phyloP scores from a whole-genome alignment of 2,113 vertebrate genomes.

The Micronycteris hirsuta region DNA sequence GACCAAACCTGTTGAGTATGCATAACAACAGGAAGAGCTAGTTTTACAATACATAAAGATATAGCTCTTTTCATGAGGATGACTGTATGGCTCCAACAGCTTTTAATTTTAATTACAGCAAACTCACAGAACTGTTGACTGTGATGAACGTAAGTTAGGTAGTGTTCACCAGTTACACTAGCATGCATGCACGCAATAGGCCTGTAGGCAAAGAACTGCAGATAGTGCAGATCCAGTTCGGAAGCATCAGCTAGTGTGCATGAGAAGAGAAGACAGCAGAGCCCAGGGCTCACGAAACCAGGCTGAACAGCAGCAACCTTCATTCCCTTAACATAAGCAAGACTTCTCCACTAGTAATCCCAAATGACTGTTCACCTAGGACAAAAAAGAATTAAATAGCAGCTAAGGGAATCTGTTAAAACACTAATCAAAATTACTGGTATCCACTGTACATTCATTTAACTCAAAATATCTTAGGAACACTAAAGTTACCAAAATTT shows the following conservation, averaged over 20 bases:
- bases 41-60: background rate
- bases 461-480: conserved; percentile 34
- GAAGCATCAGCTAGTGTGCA: background rate
- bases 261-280: background rate
- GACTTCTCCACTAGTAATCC: background rate
- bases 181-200: background rate
- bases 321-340: background rate
- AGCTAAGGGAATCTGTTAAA: background rate
- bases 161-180: background rate
- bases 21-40: background rate
- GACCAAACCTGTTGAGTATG: background rate
- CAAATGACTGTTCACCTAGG: background rate
- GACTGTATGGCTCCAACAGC: background rate
- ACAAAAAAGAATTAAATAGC: background rate
- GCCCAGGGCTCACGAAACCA: background rate
- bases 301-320: background rate
- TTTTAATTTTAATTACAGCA: background rate
- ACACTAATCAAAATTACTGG: background rate
- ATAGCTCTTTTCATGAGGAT: background rate
- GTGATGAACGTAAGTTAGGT: background rate
- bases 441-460: background rate
- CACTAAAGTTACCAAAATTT: background rate
- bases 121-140: background rate
- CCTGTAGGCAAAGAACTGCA: background rate
- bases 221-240: background rate